Base-by-base conservation (phyloP, 2,113 vertebrate species). In the Chaenocephalus aceratus region DNA sequence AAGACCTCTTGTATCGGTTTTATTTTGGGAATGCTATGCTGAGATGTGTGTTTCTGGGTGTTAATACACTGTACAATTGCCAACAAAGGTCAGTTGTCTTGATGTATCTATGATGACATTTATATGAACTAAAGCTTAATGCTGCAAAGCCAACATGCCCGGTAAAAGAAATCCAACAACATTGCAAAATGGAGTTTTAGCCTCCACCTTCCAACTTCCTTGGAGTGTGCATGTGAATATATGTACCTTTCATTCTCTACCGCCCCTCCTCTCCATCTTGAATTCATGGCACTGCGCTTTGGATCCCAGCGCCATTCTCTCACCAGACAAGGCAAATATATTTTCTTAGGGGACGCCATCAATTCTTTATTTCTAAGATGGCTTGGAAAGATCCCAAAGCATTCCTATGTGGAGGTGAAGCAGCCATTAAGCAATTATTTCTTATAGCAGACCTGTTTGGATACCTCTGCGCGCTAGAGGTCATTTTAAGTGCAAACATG, bases 401-500 rank as follows among this genome's bases (percentile, higher is more conserved):
- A 74, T n/a, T 36, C 68, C 72, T 59, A 56, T 81, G 1, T 18
- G 64, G 74, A 79, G 72, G 71, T 48, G 77, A 76, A 46, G 61
- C 57, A 14, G 65, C 63, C 73, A 46, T 80, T 75, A 53, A 67
- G 48, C 1, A 12, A 60, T 34, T 63, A 10, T 76, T 54, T 62
- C 2, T 16, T 8, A 3, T 30, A 30, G 65, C 76, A 44, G 14
- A 76, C 60, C 71, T 59, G 71, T 70, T 13, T 45, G 8, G 67
- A 74, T 71, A 69, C 75, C 73, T 80, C 61, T 58, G 63, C 7
- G 8, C 0, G 9, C 67, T 64, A 1, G 77, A 82, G 88, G 80
- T 88, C 87, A 85, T 66, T 54, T 66, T 14, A 11, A 86, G 85
- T 82, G 81, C 89, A 83, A 83, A 88, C 61, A 34, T 18, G 71